Evolutionary conservation across 2,888 invertebrate genomes (phyloP).

Genomic region (Apodemia zela): DNA sequence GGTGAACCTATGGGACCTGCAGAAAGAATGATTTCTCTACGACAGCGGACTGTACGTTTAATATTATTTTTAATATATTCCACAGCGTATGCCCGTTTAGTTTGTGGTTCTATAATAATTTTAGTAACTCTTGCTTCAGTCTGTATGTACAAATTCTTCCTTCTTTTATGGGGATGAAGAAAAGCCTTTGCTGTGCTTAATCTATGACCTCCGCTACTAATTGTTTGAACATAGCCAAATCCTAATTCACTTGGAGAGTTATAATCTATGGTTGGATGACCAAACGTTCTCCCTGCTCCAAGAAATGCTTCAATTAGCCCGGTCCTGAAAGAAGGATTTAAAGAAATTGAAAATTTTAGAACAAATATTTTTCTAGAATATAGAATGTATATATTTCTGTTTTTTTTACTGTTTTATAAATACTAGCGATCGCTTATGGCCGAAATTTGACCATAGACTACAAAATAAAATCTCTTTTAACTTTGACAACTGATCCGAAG

Average conservation of each 20-base stretch:
- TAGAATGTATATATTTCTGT: no score
- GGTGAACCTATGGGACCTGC: conserved; percentile 94
- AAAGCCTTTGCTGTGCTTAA: conserved; percentile 85
- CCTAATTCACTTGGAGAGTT: conserved; percentile 83
- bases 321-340: conserved; percentile 53
- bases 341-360: no score
- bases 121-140: conserved; percentile 63
- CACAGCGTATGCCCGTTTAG: conserved; percentile 85
- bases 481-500: no score
- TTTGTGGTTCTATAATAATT: conserved; percentile 69
- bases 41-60: conserved; percentile 78
- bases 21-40: conserved; percentile 90
- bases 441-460: no score
- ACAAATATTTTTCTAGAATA: no score
- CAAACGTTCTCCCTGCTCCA: conserved; percentile 79
- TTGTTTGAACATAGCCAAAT: conserved; percentile 75
- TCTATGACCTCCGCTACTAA: conserved; percentile 81
- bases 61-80: conserved; percentile 81
- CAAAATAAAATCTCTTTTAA: no score
- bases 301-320: conserved; percentile 79
- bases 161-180: conserved; percentile 80
- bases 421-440: no score
- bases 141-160: conserved; percentile 82
- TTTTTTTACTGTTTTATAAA: no score
- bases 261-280: conserved; percentile 80